Conservation (phyloP, 2,888 invertebrate genomes). For the Monoplex corrugatus region DNA sequence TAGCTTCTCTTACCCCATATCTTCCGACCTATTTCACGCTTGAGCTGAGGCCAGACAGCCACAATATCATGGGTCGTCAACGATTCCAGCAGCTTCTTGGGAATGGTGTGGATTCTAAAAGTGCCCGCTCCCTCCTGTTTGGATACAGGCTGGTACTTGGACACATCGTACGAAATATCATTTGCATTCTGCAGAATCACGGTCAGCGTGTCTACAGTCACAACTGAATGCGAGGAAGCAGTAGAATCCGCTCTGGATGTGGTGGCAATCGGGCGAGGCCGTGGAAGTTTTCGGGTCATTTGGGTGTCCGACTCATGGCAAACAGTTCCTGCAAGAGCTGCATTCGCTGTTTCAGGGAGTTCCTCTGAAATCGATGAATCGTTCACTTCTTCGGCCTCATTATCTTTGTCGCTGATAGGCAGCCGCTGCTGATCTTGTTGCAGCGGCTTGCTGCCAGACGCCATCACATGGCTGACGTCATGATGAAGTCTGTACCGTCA, state of each 20-base stretch:
- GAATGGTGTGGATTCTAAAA: constrained; percentile 38
- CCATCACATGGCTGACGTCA: constrained; percentile 48
- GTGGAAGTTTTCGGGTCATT: neutral
- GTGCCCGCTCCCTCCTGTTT: constrained; percentile 31
- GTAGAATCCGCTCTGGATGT: constrained; percentile 5
- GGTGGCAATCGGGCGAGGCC: constrained; percentile 5
- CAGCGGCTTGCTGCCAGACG: constrained; percentile 48
- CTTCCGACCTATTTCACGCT: constrained; percentile 13
- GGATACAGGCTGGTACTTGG: neutral
- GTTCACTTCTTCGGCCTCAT: neutral
- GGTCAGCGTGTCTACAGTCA: neutral
- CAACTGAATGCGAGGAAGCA: neutral
- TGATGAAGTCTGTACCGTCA: neutral
- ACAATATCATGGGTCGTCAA: constrained; percentile 31
- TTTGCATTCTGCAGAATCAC: neutral
- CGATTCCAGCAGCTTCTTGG: constrained; percentile 26
- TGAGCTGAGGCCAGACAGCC: constrained; percentile 40
- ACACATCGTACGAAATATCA: neutral
- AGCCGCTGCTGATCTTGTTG: constrained; percentile 24
- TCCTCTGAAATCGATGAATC: neutral
- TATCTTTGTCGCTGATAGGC: neutral
- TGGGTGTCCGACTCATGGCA: neutral
- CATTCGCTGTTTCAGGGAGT: too few relatives aligned
- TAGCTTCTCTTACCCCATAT: constrained; percentile 44
- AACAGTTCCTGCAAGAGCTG: too few relatives aligned